Evolutionary conservation across 2,888 invertebrate genomes (phyloP).

Genomic region (Drymonia ruficornis): DNA sequence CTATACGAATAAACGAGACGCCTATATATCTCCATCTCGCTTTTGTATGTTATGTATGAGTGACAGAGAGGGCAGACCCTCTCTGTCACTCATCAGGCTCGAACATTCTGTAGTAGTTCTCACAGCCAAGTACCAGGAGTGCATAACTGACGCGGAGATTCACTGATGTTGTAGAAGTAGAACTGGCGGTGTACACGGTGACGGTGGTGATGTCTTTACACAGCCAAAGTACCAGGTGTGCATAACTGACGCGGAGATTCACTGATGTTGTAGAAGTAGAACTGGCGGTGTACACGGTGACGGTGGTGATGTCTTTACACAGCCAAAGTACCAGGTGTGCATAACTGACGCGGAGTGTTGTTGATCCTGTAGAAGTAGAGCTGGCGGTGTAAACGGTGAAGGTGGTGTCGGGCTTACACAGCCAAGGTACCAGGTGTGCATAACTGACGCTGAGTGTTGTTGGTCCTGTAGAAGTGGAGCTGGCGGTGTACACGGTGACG

Average conservation of each 20-base stretch:
- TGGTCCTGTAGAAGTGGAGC: slow-evolving; percentile 62
- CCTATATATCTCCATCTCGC: background rate
- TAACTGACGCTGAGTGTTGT: no score
- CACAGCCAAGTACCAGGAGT: background rate
- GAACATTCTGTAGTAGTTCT: background rate
- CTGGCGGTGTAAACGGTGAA: slow-evolving; percentile 84
- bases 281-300: slow-evolving; percentile 80
- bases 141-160: background rate
- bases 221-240: background rate
- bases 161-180: slow-evolving; percentile 49
- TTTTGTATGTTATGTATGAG: no score
- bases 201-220: slow-evolving; percentile 89
- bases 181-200: slow-evolving; percentile 75
- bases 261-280: slow-evolving; percentile 54
- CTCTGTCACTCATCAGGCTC: no score
- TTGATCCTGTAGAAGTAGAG: slow-evolving; percentile 57
- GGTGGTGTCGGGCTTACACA: slow-evolving; percentile 82
- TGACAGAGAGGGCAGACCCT: no score
- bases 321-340: background rate
- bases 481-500: slow-evolving; percentile 84
- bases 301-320: slow-evolving; percentile 87
- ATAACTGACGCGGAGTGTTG: background rate
- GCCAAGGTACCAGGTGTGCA: background rate
- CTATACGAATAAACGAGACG: background rate
- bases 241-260: background rate